phyloP scores from a whole-genome alignment of 2,888 invertebrate species.

The Oligia fasciuncula region DNA sequence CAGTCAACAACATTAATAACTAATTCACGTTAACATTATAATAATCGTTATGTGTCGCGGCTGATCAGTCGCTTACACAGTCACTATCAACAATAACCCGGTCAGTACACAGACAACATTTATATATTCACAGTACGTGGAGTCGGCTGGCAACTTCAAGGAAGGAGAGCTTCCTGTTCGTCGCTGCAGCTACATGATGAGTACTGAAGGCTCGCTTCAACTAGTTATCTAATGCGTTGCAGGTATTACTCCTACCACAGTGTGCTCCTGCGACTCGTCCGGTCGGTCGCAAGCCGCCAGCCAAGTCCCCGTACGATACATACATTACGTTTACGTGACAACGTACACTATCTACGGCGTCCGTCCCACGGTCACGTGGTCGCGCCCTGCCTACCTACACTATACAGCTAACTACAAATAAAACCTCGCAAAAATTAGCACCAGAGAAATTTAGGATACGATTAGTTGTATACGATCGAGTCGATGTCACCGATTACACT shows the following conservation, averaged over 20 bases:
- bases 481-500: slow-evolving; percentile 78
- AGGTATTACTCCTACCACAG: background rate
- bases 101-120: slow-evolving; percentile 63
- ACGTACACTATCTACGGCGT: slow-evolving; percentile 43
- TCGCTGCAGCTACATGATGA: background rate
- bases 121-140: slow-evolving; percentile 45
- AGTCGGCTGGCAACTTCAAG: slow-evolving; percentile 19
- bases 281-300: slow-evolving; percentile 23
- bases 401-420: slow-evolving; percentile 64
- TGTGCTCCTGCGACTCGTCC: background rate
- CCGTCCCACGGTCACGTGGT: slow-evolving; percentile 42
- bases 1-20: slow-evolving; percentile 76
- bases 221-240: background rate
- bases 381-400: slow-evolving; percentile 43
- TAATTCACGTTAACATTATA: slow-evolving; percentile 59
- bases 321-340: slow-evolving; percentile 30
- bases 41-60: slow-evolving; percentile 44
- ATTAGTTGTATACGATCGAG: slow-evolving; percentile 70
- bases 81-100: slow-evolving; percentile 43
- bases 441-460: slow-evolving; percentile 81
- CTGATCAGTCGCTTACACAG: slow-evolving; percentile 41
- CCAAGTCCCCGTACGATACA: slow-evolving; percentile 19
- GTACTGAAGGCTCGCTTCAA: background rate
- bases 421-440: slow-evolving; percentile 81
- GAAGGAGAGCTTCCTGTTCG: background rate